These are phyloP conservation scores for Euphonia xanthogaster DNA, from an alignment of 2,797 vertebrate species.

Conservation along the genomic window DNA sequence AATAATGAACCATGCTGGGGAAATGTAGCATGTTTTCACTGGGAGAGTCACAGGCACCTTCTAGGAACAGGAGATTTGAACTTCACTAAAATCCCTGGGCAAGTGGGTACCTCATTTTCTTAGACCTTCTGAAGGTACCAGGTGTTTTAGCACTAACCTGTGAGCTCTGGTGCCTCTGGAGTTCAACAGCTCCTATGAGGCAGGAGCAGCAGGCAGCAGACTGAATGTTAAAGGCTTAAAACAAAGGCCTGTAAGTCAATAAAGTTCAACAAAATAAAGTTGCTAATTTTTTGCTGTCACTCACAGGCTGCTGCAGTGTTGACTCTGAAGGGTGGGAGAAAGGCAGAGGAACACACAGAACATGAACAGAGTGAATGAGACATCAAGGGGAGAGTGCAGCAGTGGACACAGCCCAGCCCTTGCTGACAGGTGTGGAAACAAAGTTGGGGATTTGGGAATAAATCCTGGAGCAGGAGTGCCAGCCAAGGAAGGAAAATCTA, in stretches of 20 bases:
- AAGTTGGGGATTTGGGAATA: not conserved
- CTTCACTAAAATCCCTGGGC: not conserved
- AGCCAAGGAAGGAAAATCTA: not conserved
- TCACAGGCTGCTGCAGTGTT: not conserved
- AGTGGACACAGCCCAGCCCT: not conserved
- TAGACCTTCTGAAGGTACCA: not conserved
- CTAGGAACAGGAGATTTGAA: not conserved
- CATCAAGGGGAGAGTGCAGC: not conserved
- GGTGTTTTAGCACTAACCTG: not conserved
- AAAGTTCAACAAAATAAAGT: not conserved
- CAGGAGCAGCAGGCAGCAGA: not conserved
- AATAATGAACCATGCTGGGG: not conserved
- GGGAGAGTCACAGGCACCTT: not conserved
- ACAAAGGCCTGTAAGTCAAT: not conserved
- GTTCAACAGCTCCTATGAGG: not conserved
- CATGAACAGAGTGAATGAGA: not conserved
- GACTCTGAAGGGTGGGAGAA: slow-evolving; percentile 7
- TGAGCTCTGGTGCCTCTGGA: not conserved
- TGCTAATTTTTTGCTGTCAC: not conserved
- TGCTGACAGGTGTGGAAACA: not conserved
- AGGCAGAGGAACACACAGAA: not conserved
- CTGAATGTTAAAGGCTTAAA: not conserved
- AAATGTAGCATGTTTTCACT: not conserved
- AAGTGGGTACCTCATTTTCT: not conserved
- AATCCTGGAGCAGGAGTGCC: not conserved